A percentile compares a stretch with the other conserved stretches of the same genome.
Conservation (phyloP, 2,888 invertebrate species). For the Orchesella flavescens region DNA sequence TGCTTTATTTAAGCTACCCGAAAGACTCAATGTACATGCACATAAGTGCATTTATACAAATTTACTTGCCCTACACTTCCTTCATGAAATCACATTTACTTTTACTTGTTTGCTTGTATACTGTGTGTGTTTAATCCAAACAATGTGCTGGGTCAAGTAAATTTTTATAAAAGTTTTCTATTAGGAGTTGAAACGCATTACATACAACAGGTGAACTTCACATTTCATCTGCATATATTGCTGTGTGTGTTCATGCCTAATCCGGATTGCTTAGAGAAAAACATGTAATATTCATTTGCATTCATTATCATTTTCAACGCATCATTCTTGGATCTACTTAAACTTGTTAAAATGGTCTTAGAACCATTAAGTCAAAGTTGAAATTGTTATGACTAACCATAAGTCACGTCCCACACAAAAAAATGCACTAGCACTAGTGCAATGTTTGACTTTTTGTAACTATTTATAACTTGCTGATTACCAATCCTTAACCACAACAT, state of each 20-base stretch:
- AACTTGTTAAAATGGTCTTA: conserved; percentile 35
- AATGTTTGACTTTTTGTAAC: conserved; percentile 36
- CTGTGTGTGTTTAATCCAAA: no score
- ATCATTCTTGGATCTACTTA: conserved; percentile 6
- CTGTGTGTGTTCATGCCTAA: neutral
- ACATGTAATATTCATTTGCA: conserved; percentile 35
- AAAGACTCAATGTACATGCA: no score
- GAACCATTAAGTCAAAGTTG: conserved; percentile 36
- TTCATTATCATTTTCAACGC: neutral
- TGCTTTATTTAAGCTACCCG: no score
- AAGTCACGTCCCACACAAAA: conserved; percentile 59
- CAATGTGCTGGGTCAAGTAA: no score
- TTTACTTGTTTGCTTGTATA: no score
- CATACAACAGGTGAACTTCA: neutral
- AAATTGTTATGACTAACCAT: conserved; percentile 54
- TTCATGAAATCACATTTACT: no score
- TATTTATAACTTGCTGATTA: conserved; percentile 57
- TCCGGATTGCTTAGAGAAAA: conserved; percentile 9
- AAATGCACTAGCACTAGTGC: neutral
- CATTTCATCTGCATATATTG: neutral
- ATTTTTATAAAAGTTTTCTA: no score
- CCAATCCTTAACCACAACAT: conserved; percentile 18
- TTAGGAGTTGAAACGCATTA: no score
- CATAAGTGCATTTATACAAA: no score
- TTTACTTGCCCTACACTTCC: no score